Evolutionary conservation across 2,888 invertebrate species (phyloP).

Genomic region (Erynnis tages): DNA sequence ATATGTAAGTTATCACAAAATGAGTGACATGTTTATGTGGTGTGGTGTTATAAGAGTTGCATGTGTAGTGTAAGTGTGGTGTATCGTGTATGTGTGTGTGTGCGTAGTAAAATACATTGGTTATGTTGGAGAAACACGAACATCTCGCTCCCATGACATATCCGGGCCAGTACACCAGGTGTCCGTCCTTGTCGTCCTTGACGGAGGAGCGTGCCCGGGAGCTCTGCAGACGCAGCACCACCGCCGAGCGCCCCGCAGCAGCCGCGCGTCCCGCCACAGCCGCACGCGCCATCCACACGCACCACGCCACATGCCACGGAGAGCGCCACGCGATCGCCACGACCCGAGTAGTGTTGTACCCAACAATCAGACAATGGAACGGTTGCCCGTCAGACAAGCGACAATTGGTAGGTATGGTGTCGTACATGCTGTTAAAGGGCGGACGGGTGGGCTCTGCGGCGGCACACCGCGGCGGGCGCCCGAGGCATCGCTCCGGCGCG

Average conservation of each 20-base stretch:
- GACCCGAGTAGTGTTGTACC: constrained; percentile 83
- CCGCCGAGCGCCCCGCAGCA: constrained; percentile 45
- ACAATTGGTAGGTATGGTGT: constrained; percentile 79
- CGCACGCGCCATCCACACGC: constrained; percentile 38
- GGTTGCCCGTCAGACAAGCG: constrained; percentile 83
- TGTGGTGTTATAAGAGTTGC: background rate
- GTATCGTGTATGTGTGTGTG: constrained; percentile 31
- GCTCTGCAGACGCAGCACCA: constrained; percentile 82
- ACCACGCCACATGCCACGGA: constrained; percentile 42
- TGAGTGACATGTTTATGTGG: constrained; percentile 4
- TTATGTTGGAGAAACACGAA: constrained; percentile 90
- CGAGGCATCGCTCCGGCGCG: constrained; percentile 39
- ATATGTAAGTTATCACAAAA: constrained; percentile 2
- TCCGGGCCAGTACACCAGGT: constrained; percentile 99
- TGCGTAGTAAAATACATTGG: constrained; percentile 39
- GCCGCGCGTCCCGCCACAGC: constrained; percentile 31
- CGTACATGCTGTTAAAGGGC: constrained; percentile 80
- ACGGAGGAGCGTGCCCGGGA: constrained; percentile 93
- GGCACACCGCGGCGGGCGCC: constrained; percentile 50
- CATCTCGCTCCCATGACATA: constrained; percentile 99
- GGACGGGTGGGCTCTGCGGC: constrained; percentile 64
- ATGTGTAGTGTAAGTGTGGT: background rate
- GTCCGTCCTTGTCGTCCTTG: constrained; percentile 99
- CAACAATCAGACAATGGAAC: constrained; percentile 83
- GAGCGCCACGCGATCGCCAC: constrained; percentile 77